Percentiles rank a stretch among this genome's conserved stretches.
phyloP scores from a whole-genome alignment of 1,140 invertebrate genomes.

The Atopsyche davidsoni region DNA sequence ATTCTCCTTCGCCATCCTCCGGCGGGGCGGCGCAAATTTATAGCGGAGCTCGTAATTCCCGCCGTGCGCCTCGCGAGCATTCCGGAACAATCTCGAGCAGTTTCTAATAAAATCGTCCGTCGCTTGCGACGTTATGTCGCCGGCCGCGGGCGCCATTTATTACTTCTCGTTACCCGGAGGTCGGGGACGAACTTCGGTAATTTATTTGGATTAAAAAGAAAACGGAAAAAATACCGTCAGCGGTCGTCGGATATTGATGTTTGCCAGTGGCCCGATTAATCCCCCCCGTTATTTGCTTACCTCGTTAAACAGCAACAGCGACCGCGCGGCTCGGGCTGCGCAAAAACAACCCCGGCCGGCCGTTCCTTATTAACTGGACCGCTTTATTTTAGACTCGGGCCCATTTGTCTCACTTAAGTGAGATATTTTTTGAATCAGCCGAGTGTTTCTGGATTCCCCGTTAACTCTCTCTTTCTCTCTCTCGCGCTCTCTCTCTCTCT shows the following conservation, averaged over 20 bases:
- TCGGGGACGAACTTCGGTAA: constrained; percentile 20
- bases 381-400: constrained; percentile 2
- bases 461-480: too few species aligned
- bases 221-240: constrained; percentile 20
- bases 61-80: constrained; percentile 39
- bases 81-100: constrained; percentile 34
- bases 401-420: background rate
- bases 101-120: constrained; percentile 50
- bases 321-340: background rate
- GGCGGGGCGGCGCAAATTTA: constrained; percentile 37
- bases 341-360: background rate
- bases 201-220: constrained; percentile 29
- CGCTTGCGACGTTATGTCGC: constrained; percentile 36
- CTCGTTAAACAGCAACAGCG: constrained; percentile 6
- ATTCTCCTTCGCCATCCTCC: constrained; percentile 29
- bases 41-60: constrained; percentile 41
- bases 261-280: constrained; percentile 16
- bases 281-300: constrained; percentile 14
- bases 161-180: constrained; percentile 15
- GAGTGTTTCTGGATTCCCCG: too few species aligned
- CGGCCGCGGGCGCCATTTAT: constrained; percentile 35
- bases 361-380: constrained; percentile 8
- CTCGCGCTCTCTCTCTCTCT: too few species aligned
- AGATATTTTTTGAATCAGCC: background rate
- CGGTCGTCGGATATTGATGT: constrained; percentile 21